Conservation (phyloP, 2,113 vertebrate species). For the Phasianus colchicus region DNA sequence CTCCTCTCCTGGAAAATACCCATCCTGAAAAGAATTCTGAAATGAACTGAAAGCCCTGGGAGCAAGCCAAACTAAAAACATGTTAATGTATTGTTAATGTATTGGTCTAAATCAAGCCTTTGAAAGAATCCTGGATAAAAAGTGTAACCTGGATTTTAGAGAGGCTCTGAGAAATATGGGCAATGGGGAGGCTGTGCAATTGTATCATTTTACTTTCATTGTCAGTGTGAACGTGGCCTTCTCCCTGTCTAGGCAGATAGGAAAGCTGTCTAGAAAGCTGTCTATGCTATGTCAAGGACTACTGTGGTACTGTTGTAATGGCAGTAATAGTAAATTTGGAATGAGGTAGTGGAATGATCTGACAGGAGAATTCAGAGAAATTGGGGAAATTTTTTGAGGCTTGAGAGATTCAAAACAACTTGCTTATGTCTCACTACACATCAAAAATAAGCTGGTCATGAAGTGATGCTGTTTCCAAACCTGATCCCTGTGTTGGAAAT, state of each 20-base stretch:
- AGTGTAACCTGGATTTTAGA: neutral
- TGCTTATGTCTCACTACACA: neutral
- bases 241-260: neutral
- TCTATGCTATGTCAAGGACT: neutral
- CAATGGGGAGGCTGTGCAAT: neutral
- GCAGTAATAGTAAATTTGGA: neutral
- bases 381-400: neutral
- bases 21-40: neutral
- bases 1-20: neutral
- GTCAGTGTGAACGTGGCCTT: neutral
- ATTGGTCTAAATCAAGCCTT: neutral
- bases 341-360: neutral
- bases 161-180: neutral
- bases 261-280: no score
- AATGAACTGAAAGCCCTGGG: neutral
- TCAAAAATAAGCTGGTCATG: neutral
- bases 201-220: neutral
- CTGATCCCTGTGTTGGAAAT: neutral
- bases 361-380: neutral
- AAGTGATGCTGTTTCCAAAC: neutral
- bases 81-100: neutral
- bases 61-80: neutral
- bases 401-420: neutral
- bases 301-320: neutral
- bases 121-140: neutral